Evolutionary conservation across 2,113 vertebrate genomes (phyloP).

Genomic region (Takifugu bimaculatus): DNA sequence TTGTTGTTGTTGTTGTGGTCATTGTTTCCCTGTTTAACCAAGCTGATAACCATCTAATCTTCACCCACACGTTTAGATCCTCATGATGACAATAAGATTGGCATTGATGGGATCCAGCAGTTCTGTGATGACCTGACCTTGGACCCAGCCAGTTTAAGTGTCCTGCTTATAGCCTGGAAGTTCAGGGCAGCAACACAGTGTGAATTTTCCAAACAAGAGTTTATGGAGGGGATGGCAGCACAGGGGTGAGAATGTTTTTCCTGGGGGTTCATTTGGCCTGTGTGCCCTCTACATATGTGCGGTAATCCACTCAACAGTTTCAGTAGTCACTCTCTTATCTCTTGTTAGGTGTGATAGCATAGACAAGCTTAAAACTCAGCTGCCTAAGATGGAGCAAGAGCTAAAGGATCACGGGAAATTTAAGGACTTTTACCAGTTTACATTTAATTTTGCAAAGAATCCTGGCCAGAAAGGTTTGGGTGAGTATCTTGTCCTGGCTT

Average conservation of each 20-base stretch:
- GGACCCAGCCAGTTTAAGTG: conserved; percentile 89
- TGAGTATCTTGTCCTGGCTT: conserved; percentile 59
- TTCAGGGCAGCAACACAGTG: conserved; percentile 92
- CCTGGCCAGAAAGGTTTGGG: conserved; percentile 93
- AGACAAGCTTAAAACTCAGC: conserved; percentile 86
- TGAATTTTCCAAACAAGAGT: conserved; percentile 93
- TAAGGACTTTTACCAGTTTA: conserved; percentile 97
- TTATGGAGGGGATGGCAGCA: conserved; percentile 90
- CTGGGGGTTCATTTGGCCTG: background rate
- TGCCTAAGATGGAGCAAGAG: conserved; percentile 90
- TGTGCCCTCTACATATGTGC: too few species aligned
- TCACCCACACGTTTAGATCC: conserved; percentile 74
- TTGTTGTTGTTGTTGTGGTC: background rate
- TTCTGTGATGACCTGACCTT: conserved; percentile 90
- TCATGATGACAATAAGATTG: conserved; percentile 95
- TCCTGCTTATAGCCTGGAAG: conserved; percentile 92
- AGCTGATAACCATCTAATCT: background rate
- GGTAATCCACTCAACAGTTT: background rate
- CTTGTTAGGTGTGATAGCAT: conserved; percentile 84
- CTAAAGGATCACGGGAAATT: conserved; percentile 87
- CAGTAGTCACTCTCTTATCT: background rate
- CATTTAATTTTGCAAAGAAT: conserved; percentile 94
- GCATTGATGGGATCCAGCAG: conserved; percentile 90
- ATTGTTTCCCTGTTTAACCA: background rate
- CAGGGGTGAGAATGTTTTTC: conserved; percentile 80